Base-by-base conservation (phyloP, 2,113 vertebrate genomes). In the Amia ocellicauda region DNA sequence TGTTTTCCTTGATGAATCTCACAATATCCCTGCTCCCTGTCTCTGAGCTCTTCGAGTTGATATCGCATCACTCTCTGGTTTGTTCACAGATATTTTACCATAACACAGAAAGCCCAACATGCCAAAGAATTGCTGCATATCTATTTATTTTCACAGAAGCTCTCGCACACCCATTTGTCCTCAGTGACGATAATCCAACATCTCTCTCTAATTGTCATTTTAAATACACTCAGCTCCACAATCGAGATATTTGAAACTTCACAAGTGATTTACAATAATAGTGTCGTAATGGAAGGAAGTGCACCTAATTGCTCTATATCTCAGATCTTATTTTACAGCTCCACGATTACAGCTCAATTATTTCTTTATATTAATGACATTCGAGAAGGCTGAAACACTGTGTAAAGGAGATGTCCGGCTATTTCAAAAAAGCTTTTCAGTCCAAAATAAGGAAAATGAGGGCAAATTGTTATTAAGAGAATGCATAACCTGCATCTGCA, bases 51-150 rank as follows among this genome's bases (percentile, higher is more conserved):
- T 19, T 2, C 13, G 56, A 2, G n/a, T 40, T 57, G 31, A 36
- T 36, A 7, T 63, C 69, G 31, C 53, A 55, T 16, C 41, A 27
- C 51, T 81, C 83, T 76, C 73, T n/a, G 59, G 70, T 71, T 76
- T 49, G 51, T 64, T 75, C 24, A 79, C 82, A 85, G 79, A 84
- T 83, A 72, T 84, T 81, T 78, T 84, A 83, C 31, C 11, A 36
- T 7, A 36, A 5, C 31, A 11, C 11, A 11, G 31, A 36, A 5
- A 36, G 31, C 23, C 22, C 29, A n/a, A n/a, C 55, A 40, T 36
- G 19, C 50, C 50, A 52, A n/a, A 57, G 19, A 57, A 16, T 10
- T 9, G 3, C 9, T 49, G 7, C 58, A 60, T 56, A 74, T 78
- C 58, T 26, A 64, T 28, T 74, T 70, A 74, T 73, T 69, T 24